These are phyloP conservation scores for Sylvicola fuscatus DNA, from an alignment of 2,888 invertebrate genomes.

Conservation along the genomic window DNA sequence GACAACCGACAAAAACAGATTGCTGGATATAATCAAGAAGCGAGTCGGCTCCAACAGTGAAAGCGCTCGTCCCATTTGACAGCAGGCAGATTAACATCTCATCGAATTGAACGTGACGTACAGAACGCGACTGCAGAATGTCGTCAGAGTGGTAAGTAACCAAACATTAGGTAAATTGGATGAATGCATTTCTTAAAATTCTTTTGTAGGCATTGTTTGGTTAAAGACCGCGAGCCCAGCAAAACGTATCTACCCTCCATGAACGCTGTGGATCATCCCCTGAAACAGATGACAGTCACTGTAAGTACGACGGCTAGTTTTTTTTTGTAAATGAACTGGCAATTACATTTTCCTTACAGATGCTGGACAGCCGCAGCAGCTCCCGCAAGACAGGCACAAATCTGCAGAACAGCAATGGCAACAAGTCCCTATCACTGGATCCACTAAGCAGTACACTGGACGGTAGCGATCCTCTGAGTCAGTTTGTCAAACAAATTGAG, in stretches of 20 bases:
- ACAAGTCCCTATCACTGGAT: slow-evolving; percentile 28
- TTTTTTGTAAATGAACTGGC: not conserved
- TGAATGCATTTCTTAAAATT: too few species aligned
- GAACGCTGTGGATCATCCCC: slow-evolving; percentile 32
- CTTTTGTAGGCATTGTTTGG: slow-evolving; percentile 1
- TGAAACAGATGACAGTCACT: slow-evolving; percentile 30
- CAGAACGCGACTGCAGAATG: too few species aligned
- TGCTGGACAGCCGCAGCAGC: slow-evolving; percentile 29
- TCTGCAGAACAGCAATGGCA: too few species aligned
- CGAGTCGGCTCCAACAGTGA: too few species aligned
- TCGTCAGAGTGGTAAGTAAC: too few species aligned
- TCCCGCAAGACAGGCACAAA: slow-evolving; percentile 27
- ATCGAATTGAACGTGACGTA: too few species aligned
- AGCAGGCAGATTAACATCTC: too few species aligned
- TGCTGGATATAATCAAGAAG: too few species aligned
- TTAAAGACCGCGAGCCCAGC: slow-evolving; percentile 1
- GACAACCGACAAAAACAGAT: too few species aligned
- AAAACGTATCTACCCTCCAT: slow-evolving; percentile 1
- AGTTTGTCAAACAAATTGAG: slow-evolving; percentile 38
- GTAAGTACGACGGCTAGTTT: slow-evolving; percentile 13
- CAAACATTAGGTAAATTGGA: too few species aligned
- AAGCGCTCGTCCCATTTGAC: too few species aligned
- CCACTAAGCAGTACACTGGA: slow-evolving; percentile 37
- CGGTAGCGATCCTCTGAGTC: slow-evolving; percentile 52
- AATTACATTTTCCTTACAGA: slow-evolving; percentile 17